A percentile compares a stretch with the other conserved stretches of the same genome.
Conservation (phyloP, 2,797 vertebrate genomes). For the Alosa sapidissima region DNA sequence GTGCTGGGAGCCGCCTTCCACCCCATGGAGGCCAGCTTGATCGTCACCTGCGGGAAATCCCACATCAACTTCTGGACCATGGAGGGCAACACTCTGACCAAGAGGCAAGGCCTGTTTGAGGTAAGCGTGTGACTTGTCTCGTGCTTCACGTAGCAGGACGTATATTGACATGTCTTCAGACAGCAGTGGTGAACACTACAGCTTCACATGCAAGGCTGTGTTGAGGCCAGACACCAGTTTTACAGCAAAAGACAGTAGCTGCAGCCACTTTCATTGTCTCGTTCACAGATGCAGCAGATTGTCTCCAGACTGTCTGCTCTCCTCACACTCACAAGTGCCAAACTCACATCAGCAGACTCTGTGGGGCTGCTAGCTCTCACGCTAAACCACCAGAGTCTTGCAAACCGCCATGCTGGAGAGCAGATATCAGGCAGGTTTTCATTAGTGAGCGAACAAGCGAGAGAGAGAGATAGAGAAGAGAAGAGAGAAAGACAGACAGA, state of each 20-base stretch:
- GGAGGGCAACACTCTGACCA: conserved; percentile 82
- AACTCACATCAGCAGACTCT: neutral
- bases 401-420: neutral
- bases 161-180: neutral
- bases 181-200: no score
- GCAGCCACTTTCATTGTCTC: neutral
- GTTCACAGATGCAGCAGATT: neutral
- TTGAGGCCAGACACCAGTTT: no score
- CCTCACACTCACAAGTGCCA: neutral
- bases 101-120: conserved; percentile 90
- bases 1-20: conserved; percentile 86
- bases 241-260: neutral
- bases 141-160: neutral
- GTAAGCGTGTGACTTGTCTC: conserved; percentile 56
- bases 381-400: neutral
- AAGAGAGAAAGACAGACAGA: no score
- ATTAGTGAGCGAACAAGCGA: neutral
- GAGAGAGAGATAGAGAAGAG: no score
- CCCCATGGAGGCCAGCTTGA: conserved; percentile 83
- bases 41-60: conserved; percentile 90
- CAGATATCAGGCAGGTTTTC: neutral
- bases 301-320: neutral
- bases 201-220: no score
- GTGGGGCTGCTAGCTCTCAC: neutral
- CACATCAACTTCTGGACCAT: conserved; percentile 90